Evolutionary conservation across 2,797 vertebrate species (phyloP).

Genomic region (Enteromius mattozi): DNA sequence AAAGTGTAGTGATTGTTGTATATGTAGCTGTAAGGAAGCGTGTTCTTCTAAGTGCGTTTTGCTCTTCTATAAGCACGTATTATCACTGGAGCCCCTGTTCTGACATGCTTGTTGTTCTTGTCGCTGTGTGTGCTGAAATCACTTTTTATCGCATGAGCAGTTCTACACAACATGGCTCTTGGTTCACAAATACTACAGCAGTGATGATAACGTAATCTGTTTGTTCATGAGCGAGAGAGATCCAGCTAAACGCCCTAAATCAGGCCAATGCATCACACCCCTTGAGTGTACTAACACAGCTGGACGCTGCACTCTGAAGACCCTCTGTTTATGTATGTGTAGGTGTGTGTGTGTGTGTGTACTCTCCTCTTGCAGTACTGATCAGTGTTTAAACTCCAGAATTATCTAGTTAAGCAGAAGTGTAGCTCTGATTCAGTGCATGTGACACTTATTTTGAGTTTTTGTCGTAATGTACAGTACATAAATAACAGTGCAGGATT

Average conservation of each 20-base stretch:
- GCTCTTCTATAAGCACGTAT: not conserved
- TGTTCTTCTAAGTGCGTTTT: not conserved
- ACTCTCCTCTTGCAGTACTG: not conserved
- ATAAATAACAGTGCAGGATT: not conserved
- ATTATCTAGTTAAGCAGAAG: conserved; percentile 12
- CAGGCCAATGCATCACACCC: conserved; percentile 24
- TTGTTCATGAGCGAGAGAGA: conserved; percentile 1
- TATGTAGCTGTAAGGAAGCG: not conserved
- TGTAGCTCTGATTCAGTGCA: not conserved
- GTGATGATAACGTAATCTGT: conserved; percentile 22
- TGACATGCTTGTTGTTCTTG: not conserved
- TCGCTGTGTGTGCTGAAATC: not conserved
- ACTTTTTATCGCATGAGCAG: not conserved
- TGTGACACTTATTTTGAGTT: conserved; percentile 17
- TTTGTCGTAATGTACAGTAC: conserved; percentile 1
- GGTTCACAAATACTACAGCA: not conserved
- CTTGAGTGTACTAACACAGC: conserved; percentile 21
- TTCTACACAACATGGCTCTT: not conserved
- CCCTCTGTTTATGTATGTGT: conserved; percentile 18
- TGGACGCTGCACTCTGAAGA: conserved; percentile 18
- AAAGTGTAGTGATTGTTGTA: not conserved
- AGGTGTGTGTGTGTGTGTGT: not conserved
- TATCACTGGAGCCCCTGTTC: not conserved
- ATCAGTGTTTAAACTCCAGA: conserved; percentile 6
- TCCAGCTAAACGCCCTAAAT: conserved; percentile 22